Evolutionary conservation across 1,140 invertebrate species (phyloP).

Genomic region (Zaprionus capensis): DNA sequence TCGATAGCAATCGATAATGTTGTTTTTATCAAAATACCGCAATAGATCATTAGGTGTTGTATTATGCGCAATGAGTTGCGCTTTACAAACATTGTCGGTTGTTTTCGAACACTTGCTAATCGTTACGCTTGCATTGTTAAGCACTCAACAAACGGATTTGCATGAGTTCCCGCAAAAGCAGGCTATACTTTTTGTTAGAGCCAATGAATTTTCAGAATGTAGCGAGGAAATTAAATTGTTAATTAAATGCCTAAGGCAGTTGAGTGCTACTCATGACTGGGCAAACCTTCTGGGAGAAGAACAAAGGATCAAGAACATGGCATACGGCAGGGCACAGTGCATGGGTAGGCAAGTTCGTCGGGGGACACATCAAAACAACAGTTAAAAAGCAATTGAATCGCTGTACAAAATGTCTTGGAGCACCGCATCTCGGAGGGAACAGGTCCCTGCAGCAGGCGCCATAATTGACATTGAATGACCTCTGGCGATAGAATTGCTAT

Average conservation of each 20-base stretch:
- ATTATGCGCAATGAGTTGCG: not conserved
- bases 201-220: constrained; percentile 30
- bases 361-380: constrained; percentile 50
- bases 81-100: not conserved
- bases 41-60: not conserved
- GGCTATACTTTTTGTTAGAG: constrained; percentile 14
- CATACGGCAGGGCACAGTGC: not conserved
- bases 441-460: constrained; percentile 9
- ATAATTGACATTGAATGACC: constrained; percentile 73
- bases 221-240: constrained; percentile 65
- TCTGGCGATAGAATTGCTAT: constrained; percentile 60
- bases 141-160: constrained; percentile 40
- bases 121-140: constrained; percentile 20
- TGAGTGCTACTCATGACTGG: constrained; percentile 59
- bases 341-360: constrained; percentile 4
- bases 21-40: not conserved
- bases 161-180: constrained; percentile 34
- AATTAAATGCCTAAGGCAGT: constrained; percentile 58
- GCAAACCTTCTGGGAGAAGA: constrained; percentile 43
- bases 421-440: constrained; percentile 53
- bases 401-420: constrained; percentile 41
- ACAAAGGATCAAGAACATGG: constrained; percentile 19
- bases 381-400: constrained; percentile 74
- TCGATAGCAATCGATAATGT: not conserved
- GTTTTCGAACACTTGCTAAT: constrained; percentile 8